Conservation (phyloP, 1,140 invertebrate species). For the Samia ricini region DNA sequence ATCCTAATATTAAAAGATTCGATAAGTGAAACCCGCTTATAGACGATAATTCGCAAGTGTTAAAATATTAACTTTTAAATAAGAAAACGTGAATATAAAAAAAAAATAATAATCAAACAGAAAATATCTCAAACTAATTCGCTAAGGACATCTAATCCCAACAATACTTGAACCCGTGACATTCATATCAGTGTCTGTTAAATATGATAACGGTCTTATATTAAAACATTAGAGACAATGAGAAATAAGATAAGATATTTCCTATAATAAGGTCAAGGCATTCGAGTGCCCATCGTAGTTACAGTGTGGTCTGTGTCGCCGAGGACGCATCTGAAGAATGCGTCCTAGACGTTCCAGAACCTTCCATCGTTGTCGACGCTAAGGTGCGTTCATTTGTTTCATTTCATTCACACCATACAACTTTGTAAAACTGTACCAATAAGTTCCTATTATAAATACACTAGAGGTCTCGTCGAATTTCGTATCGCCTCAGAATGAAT, state of each 20-base stretch:
- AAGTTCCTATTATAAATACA: no score
- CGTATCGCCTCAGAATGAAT: no score
- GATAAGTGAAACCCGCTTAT: no score
- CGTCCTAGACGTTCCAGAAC: not conserved
- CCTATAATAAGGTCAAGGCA: conserved; percentile 38
- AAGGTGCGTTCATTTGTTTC: conserved; percentile 26
- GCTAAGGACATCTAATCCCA: not conserved
- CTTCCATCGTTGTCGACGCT: conserved; percentile 17
- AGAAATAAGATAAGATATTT: no score
- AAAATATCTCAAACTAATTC: not conserved
- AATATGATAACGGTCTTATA: not conserved
- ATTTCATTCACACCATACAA: no score
- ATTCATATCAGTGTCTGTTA: not conserved
- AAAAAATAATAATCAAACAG: no score
- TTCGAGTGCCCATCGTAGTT: conserved; percentile 35
- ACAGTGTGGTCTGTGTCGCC: conserved; percentile 25
- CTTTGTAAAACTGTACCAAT: no score
- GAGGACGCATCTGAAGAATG: conserved; percentile 34
- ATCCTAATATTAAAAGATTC: no score
- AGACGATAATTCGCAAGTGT: no score
- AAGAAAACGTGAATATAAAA: no score
- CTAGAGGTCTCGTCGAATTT: no score
- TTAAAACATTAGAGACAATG: not conserved
- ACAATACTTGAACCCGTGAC: not conserved
- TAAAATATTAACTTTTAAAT: no score